Conservation (phyloP, 2,113 vertebrate genomes). For the Bos javanicus region DNA sequence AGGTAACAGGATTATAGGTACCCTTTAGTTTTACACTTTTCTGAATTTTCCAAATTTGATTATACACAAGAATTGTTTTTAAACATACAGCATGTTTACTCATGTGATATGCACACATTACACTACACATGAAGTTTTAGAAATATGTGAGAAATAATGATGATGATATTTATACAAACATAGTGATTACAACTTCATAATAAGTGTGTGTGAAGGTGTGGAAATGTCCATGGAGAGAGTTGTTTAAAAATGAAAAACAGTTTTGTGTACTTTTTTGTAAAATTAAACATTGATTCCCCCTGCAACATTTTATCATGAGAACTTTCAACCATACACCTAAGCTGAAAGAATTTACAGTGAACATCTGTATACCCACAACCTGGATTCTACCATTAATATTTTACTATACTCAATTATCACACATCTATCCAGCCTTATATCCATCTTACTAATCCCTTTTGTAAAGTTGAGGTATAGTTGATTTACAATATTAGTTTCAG, state of each 20-base stretch:
- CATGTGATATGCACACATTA: neutral
- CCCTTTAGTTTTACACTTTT: conserved; percentile 15
- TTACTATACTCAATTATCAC: neutral
- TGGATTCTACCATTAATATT: neutral
- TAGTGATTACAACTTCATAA: neutral
- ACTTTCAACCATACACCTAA: neutral
- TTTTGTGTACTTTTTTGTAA: neutral
- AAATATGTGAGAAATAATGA: neutral
- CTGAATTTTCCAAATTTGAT: conserved; percentile 29
- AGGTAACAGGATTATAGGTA: neutral
- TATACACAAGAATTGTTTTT: neutral
- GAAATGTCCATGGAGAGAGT: neutral
- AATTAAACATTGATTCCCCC: neutral
- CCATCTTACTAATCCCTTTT: neutral
- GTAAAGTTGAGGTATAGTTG: neutral
- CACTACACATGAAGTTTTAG: neutral
- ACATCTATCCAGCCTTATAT: neutral
- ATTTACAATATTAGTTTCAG: neutral
- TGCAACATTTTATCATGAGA: neutral
- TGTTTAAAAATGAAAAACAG: neutral
- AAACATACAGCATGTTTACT: neutral
- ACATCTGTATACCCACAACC: neutral
- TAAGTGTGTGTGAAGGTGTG: neutral
- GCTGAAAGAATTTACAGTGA: neutral
- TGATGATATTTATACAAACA: neutral